Evolutionary conservation across 2,797 vertebrate species (phyloP).

Genomic region (Tragopan temminckii): DNA sequence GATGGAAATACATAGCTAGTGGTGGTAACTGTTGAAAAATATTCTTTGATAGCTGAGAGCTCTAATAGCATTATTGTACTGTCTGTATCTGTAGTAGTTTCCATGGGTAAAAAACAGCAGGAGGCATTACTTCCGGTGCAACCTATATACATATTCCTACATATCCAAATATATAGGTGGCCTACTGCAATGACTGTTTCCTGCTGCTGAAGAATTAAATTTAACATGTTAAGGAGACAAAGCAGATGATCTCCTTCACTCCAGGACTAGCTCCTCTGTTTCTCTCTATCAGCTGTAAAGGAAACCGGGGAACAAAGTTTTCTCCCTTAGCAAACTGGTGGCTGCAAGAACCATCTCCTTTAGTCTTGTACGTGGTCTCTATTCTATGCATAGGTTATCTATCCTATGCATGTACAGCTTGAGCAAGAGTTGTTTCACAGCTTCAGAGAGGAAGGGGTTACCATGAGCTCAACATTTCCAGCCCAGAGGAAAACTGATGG

Average conservation of each 20-base stretch:
- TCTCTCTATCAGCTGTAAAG: not conserved
- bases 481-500: rapidly evolving
- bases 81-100: too few species aligned
- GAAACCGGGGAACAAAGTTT: not conserved
- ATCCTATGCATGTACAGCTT: not conserved
- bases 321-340: not conserved
- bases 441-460: not conserved
- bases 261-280: not conserved
- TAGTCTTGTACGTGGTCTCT: not conserved
- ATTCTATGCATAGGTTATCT: too few species aligned
- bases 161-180: not conserved
- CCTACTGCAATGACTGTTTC: not conserved
- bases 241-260: not conserved
- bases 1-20: too few species aligned
- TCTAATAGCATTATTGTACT: too few species aligned
- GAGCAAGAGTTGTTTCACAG: not conserved
- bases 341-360: not conserved
- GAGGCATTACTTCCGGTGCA: too few species aligned
- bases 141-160: not conserved
- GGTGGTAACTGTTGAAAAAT: too few species aligned
- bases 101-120: too few species aligned
- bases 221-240: not conserved
- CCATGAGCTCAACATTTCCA: not conserved
- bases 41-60: too few species aligned
- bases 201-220: not conserved